Percentiles rank a stretch among this genome's conserved stretches.
These are phyloP conservation scores for Azorinus chamasolen DNA, from an alignment of 2,888 invertebrate genomes.

Conservation along the genomic window DNA sequence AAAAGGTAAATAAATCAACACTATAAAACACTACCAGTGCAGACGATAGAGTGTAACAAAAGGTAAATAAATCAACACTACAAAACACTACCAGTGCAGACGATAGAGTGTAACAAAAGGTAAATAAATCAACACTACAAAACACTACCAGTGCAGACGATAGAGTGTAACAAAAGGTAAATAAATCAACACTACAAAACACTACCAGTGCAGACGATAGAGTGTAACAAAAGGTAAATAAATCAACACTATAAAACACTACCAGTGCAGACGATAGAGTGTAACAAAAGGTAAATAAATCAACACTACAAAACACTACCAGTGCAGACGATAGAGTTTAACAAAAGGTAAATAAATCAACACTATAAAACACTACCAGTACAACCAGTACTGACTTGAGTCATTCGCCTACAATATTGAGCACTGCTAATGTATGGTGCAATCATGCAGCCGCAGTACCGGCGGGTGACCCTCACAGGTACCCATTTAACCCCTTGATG, in stretches of 20 bases:
- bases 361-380: constrained; percentile 95
- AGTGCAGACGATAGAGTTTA: constrained; percentile 95
- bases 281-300: constrained; percentile 91
- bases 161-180: constrained; percentile 93
- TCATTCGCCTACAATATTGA: constrained; percentile 94
- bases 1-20: constrained; percentile 90
- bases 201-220: constrained; percentile 92
- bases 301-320: constrained; percentile 95
- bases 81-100: constrained; percentile 93
- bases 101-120: constrained; percentile 94
- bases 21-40: constrained; percentile 94
- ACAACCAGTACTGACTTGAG: constrained; percentile 94
- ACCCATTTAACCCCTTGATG: too few relatives aligned
- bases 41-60: constrained; percentile 95
- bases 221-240: constrained; percentile 92
- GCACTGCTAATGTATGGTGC: constrained; percentile 92
- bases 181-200: constrained; percentile 96
- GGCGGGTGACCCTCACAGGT: too few relatives aligned
- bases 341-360: constrained; percentile 90
- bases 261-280: constrained; percentile 94
- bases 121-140: constrained; percentile 93
- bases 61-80: constrained; percentile 91
- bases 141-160: constrained; percentile 93
- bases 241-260: constrained; percentile 95
- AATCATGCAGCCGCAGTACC: too few relatives aligned